Evolutionary conservation across 1,140 invertebrate genomes (phyloP).

Genomic region (Dendroctonus valens): DNA sequence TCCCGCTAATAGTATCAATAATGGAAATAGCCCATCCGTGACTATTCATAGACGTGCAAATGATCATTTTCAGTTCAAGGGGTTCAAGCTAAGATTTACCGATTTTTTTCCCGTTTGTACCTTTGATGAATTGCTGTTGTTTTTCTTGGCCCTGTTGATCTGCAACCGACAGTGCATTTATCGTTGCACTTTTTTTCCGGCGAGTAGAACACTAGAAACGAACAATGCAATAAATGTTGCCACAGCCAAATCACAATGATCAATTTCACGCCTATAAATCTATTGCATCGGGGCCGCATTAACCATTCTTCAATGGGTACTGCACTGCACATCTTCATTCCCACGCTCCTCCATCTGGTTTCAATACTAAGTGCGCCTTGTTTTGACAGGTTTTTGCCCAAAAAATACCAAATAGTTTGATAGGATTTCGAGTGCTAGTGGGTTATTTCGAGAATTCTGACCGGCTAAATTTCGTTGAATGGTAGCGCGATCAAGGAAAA

Average conservation of each 20-base stretch:
- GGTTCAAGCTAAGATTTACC: too few species aligned
- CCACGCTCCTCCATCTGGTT: slow-evolving; percentile 7
- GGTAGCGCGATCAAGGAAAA: not conserved
- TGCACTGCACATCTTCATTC: slow-evolving; percentile 9
- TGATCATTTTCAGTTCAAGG: too few species aligned
- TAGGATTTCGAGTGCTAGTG: not conserved
- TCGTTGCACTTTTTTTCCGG: too few species aligned
- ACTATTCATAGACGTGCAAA: slow-evolving; percentile 1
- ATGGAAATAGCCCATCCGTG: slow-evolving; percentile 7
- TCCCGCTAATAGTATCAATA: slow-evolving; percentile 19
- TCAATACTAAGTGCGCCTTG: slow-evolving; percentile 2
- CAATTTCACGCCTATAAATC: too few species aligned
- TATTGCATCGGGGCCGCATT: not conserved
- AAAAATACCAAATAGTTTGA: slow-evolving; percentile 9
- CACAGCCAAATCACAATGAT: too few species aligned
- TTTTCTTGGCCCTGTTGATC: too few species aligned
- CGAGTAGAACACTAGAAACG: too few species aligned
- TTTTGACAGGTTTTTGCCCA: slow-evolving; percentile 11
- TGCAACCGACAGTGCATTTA: too few species aligned
- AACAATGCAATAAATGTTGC: too few species aligned
- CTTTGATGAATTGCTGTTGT: too few species aligned
- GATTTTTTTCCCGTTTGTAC: too few species aligned
- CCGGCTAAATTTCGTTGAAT: not conserved
- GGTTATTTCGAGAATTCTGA: not conserved
- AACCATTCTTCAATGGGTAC: not conserved